Percentiles rank a stretch among this genome's conserved stretches.
phyloP scores from a whole-genome alignment of 2,888 invertebrate species.

The Heteromyza rotundicornis region DNA sequence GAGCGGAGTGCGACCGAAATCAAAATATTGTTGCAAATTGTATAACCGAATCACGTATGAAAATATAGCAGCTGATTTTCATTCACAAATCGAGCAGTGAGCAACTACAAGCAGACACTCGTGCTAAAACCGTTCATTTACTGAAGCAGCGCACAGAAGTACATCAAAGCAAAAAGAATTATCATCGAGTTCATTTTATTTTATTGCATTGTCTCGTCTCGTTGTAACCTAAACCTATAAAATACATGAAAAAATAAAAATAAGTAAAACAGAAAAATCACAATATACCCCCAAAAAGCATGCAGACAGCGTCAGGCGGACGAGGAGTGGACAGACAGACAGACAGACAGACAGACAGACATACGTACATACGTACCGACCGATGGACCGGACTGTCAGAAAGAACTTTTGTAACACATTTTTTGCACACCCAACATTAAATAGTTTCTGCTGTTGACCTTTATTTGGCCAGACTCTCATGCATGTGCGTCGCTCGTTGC shows the following conservation, averaged over 20 bases:
- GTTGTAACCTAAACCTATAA: conserved; percentile 31
- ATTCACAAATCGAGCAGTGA: conserved; percentile 19
- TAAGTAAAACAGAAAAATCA: conserved; percentile 18
- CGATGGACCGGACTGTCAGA: conserved; percentile 24
- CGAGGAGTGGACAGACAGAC: neutral
- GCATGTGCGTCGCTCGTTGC: conserved; percentile 34
- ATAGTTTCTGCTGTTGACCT: conserved; percentile 56
- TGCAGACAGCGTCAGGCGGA: conserved; percentile 16
- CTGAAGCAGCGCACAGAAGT: neutral
- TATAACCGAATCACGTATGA: neutral
- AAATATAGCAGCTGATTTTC: conserved; percentile 32
- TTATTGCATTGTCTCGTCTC: conserved; percentile 37
- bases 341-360: neutral
- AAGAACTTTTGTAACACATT: conserved; percentile 32
- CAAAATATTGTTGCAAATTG: neutral
- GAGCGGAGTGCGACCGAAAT: neutral
- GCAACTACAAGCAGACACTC: conserved; percentile 4
- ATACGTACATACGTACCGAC: conserved; percentile 16
- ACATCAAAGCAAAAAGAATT: conserved; percentile 4
- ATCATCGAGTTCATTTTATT: conserved; percentile 32
- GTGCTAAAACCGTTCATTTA: neutral
- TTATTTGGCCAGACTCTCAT: conserved; percentile 43
- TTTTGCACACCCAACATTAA: conserved; percentile 37
- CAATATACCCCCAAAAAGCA: conserved; percentile 26
- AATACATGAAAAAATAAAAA: conserved; percentile 28